Conservation (phyloP, 2,113 vertebrate species). For the Chlorocebus sabaeus region DNA sequence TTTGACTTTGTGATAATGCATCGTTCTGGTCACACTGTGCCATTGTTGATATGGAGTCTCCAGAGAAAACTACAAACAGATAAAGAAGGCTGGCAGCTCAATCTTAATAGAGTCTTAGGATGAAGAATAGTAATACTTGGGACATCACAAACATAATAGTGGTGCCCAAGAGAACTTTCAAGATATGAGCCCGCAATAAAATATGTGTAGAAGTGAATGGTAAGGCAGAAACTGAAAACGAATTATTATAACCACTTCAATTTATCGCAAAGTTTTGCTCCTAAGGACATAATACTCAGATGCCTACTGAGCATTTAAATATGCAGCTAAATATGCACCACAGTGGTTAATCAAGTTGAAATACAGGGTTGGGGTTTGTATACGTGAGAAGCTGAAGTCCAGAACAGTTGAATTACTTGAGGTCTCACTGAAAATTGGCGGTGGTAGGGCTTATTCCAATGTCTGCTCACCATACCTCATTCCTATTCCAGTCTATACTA, state of each 20-base stretch:
- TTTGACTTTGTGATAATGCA: slow-evolving; percentile 57
- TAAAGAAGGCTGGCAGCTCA: not conserved
- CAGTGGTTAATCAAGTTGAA: not conserved
- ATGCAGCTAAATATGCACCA: not conserved
- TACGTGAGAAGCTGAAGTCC: not conserved
- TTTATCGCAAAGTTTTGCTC: not conserved
- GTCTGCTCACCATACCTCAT: not conserved
- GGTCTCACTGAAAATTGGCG: not conserved
- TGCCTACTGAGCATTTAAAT: not conserved
- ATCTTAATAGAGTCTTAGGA: not conserved
- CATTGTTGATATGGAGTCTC: not conserved
- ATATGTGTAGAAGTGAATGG: slow-evolving; percentile 1
- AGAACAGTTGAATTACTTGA: not conserved
- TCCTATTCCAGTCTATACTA: not conserved
- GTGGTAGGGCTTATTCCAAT: not conserved
- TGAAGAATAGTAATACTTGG: slow-evolving; percentile 31
- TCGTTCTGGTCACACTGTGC: not conserved
- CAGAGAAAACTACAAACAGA: slow-evolving; percentile 1
- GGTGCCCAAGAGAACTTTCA: slow-evolving; percentile 40
- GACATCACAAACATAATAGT: slow-evolving; percentile 19
- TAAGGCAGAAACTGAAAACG: slow-evolving; percentile 25
- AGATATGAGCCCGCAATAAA: slow-evolving; percentile 20
- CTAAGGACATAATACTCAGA: not conserved
- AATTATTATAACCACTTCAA: not conserved
- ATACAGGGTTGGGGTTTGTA: not conserved